Evolutionary conservation across 1,140 invertebrate genomes (phyloP).

Genomic region (Atta cephalotes): DNA sequence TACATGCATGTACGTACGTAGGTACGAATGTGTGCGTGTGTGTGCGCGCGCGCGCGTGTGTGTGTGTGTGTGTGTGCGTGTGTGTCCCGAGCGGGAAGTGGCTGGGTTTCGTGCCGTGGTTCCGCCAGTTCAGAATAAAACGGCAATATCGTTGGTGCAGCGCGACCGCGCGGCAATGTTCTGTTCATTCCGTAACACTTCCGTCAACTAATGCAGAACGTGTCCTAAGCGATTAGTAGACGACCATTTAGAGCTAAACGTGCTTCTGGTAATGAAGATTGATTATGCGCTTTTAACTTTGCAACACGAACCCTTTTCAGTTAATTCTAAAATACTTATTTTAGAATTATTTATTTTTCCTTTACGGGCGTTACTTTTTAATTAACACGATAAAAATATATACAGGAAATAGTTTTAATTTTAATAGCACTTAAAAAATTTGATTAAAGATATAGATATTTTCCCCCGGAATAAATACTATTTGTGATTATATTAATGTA

Average conservation of each 20-base stretch:
- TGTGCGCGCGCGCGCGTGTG: not conserved
- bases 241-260: slow-evolving; percentile 45
- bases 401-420: not conserved
- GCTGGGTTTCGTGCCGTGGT: slow-evolving; percentile 38
- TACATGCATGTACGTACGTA: not conserved
- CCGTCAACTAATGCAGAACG: slow-evolving; percentile 51
- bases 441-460: not conserved
- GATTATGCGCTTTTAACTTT: slow-evolving; percentile 39
- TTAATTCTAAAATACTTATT: slow-evolving; percentile 18
- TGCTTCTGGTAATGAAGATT: slow-evolving; percentile 55
- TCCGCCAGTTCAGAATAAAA: slow-evolving; percentile 52
- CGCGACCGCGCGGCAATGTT: slow-evolving; percentile 16
- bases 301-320: slow-evolving; percentile 35
- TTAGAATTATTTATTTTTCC: not conserved
- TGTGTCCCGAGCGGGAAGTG: slow-evolving; percentile 39
- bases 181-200: slow-evolving; percentile 56
- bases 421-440: not conserved
- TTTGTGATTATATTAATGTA: not conserved
- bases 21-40: not conserved
- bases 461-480: not conserved
- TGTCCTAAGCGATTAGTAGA: slow-evolving; percentile 61
- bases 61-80: not conserved
- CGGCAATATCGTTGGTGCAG: slow-evolving; percentile 42
- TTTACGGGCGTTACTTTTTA: not conserved
- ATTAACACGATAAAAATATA: not conserved